These are phyloP conservation scores for Porites lutea DNA, from an alignment of 64 coral and sea anemone genomes.

Conservation along the genomic window DNA sequence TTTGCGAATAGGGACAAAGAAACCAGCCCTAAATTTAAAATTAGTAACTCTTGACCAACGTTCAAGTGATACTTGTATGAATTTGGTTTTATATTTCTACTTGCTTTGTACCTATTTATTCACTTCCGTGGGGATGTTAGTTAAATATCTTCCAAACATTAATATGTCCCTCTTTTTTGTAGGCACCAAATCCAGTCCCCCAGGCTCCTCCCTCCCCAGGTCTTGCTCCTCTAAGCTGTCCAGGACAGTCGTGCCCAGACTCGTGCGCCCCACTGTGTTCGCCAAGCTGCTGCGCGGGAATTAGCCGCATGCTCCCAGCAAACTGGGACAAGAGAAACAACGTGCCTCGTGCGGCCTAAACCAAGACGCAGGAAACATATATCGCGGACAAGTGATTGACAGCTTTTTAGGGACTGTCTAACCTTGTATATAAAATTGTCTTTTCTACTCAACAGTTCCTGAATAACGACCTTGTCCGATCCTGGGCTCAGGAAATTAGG, in stretches of 20 bases:
- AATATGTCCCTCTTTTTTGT: neutral
- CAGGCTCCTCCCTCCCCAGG: conserved; percentile 3
- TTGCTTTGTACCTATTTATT: too few species aligned
- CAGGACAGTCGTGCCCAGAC: conserved; percentile 79
- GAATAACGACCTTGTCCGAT: too few species aligned
- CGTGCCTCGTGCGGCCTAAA: neutral
- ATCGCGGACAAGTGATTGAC: too few species aligned
- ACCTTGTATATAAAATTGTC: too few species aligned
- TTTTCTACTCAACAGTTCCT: too few species aligned
- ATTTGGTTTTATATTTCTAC: too few species aligned
- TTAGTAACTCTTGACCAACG: too few species aligned
- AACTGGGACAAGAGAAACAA: conserved; percentile 76
- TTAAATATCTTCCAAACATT: neutral
- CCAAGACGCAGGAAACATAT: neutral
- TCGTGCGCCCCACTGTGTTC: conserved; percentile 79
- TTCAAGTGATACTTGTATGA: too few species aligned
- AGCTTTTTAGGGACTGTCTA: too few species aligned
- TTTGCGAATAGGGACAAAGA: too few species aligned
- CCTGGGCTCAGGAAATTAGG: too few species aligned
- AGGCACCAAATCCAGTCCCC: neutral
- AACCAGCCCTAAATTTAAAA: too few species aligned
- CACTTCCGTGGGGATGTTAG: neutral
- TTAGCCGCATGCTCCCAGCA: conserved; percentile 14
- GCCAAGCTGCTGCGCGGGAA: conserved; percentile 70
- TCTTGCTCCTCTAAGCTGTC: conserved; percentile 59